Evolutionary conservation across 2,113 vertebrate species (phyloP).

Genomic region (Aphyosemion australe): DNA sequence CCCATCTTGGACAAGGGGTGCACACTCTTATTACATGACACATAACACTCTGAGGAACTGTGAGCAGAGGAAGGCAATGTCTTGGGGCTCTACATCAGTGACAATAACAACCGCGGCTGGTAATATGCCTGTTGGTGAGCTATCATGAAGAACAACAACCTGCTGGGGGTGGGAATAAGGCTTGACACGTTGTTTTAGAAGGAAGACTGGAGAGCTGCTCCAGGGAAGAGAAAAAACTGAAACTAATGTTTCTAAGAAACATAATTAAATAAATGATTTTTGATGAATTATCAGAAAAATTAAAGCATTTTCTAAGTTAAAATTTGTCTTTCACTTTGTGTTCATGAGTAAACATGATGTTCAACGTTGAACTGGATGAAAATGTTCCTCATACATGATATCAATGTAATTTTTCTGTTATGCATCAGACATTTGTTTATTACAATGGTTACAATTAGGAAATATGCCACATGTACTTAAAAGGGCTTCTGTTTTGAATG

Average conservation of each 20-base stretch:
- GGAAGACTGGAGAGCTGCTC: constrained; percentile 30
- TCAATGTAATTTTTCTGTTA: too few species aligned
- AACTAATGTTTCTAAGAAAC: constrained; percentile 4
- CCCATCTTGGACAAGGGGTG: constrained; percentile 55
- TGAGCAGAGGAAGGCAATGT: constrained; percentile 56
- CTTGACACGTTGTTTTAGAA: constrained; percentile 56
- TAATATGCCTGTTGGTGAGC: constrained; percentile 71
- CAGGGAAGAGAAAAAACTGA: background rate
- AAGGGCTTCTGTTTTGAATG: too few species aligned
- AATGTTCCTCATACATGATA: too few species aligned
- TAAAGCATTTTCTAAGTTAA: too few species aligned
- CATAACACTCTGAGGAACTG: constrained; percentile 61
- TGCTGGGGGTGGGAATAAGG: constrained; percentile 61
- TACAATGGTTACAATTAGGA: too few species aligned
- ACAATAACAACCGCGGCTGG: constrained; percentile 59
- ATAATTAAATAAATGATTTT: background rate
- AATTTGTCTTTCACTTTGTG: too few species aligned
- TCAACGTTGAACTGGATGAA: too few species aligned
- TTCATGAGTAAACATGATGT: too few species aligned
- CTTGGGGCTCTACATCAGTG: constrained; percentile 66
- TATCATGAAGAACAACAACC: constrained; percentile 69
- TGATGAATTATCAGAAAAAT: too few species aligned
- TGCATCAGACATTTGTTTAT: too few species aligned
- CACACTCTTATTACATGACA: constrained; percentile 65
- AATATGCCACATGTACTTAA: too few species aligned